These are phyloP conservation scores for Gnatocerus cornutus DNA, from an alignment of 2,888 invertebrate species.

Conservation along the genomic window DNA sequence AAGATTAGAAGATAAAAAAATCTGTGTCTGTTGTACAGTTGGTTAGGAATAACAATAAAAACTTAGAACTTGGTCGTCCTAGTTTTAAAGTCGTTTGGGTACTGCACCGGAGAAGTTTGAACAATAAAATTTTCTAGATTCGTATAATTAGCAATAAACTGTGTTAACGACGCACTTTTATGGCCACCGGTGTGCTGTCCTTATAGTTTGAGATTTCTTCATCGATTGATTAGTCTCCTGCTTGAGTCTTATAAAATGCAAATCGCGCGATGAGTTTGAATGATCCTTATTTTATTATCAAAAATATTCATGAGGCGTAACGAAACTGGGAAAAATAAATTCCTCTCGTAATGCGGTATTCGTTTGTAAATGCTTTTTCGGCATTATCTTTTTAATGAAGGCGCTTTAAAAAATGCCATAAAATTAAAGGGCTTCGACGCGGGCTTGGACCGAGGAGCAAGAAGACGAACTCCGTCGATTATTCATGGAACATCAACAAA, in stretches of 20 bases:
- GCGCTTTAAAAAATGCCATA: conserved; percentile 40
- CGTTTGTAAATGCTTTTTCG: conserved; percentile 41
- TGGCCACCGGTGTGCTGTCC: not conserved
- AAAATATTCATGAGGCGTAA: conserved; percentile 39
- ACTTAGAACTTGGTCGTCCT: not conserved
- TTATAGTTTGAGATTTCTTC: too few relatives aligned
- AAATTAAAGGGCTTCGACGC: conserved; percentile 69
- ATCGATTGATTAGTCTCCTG: not conserved
- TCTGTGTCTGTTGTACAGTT: too few relatives aligned
- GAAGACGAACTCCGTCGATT: conserved; percentile 89
- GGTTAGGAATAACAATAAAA: not conserved
- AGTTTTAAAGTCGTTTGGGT: not conserved
- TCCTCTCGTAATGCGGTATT: conserved; percentile 30
- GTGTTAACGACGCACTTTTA: not conserved
- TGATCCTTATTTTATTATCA: conserved; percentile 26
- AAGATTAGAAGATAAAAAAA: too few relatives aligned
- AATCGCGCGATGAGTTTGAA: conserved; percentile 7
- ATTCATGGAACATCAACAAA: conserved; percentile 87
- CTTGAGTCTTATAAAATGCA: conserved; percentile 16
- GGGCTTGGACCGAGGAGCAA: conserved; percentile 88
- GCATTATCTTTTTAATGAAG: conserved; percentile 43
- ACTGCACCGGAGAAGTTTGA: not conserved
- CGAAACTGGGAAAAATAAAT: conserved; percentile 39
- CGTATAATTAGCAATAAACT: conserved; percentile 1
- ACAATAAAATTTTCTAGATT: not conserved